Conservation (phyloP, 2,113 vertebrate species). For the Speoplatyrhinus poulsoni region DNA sequence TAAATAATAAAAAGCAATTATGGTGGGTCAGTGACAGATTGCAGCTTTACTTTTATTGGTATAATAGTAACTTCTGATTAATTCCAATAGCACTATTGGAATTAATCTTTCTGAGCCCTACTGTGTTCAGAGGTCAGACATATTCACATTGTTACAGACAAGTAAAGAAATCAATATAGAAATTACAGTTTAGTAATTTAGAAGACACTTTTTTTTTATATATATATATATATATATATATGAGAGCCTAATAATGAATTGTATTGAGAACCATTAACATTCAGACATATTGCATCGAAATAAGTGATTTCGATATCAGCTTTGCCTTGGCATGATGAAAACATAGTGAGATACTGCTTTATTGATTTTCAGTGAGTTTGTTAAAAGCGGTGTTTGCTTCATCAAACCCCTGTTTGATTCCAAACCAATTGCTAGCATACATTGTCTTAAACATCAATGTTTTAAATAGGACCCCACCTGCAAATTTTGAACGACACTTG, state of each 20-base stretch:
- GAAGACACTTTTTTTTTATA: neutral
- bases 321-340: neutral
- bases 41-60: no score
- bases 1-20: no score
- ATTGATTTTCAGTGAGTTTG: neutral
- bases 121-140: no score
- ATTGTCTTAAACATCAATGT: constrained; percentile 17
- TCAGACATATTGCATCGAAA: no score
- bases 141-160: no score
- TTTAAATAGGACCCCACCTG: constrained; percentile 15
- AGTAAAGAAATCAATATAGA: no score
- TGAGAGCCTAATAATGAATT: neutral
- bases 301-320: neutral
- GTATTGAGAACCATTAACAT: no score
- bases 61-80: no score
- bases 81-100: no score
- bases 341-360: neutral
- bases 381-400: neutral
- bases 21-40: no score
- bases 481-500: constrained; percentile 25
- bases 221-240: no score
- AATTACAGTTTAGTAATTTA: neutral
- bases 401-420: neutral
- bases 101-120: no score
- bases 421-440: constrained; percentile 5